Base-by-base conservation (phyloP, 2,113 vertebrate genomes). In the Myotis lucifugus region DNA sequence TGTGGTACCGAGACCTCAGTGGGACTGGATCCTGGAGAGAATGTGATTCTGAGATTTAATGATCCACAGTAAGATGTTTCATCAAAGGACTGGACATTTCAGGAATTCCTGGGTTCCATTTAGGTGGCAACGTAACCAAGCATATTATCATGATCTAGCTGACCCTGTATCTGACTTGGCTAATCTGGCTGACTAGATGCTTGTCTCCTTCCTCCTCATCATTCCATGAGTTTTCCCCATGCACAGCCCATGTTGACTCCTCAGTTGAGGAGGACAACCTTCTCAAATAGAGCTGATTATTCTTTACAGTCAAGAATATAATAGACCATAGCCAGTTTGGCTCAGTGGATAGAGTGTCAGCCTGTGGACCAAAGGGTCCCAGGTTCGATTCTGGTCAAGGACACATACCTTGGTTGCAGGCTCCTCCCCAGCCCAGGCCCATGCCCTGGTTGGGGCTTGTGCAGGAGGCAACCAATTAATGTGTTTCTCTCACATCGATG, bases 201-300 rank as follows among this genome's bases (percentile, higher is more conserved):
- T n/a, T 69, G 21, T 23, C 54, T 82, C 19, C 72, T 83, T 74
- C n/a, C 56, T 52, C 42, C 37, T 50, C 1, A 3, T 3, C 29
- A 78, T 69, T 34, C n/a, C n/a, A 0, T 8, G 54, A 73, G 17
- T 54, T n/a, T 73, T 11, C 3, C 4, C 12, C 0, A 0, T 27
- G 7, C 13, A 32, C 7, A 72, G 4, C 32, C 74, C 34, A 79
- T 5, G 8, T 0, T 29, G 32, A 34, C 6, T 11, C 32, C 19
- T 42, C 50, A 29, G 4, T 6, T 61, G n/a, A 85, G 11, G 42
- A 69, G 8, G 12, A 29, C 54, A 88, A 21, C 29, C 19, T 95
- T 81, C 91, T 54, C 61, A 56, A 14, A 72, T 2, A 85, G 5
- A 85, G 34, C 8, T 74, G n/a, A 9, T n/a, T 54, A 1, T 32